These are phyloP conservation scores for Oryzias celebensis DNA, from an alignment of 2,113 vertebrate genomes.

Conservation along the genomic window DNA sequence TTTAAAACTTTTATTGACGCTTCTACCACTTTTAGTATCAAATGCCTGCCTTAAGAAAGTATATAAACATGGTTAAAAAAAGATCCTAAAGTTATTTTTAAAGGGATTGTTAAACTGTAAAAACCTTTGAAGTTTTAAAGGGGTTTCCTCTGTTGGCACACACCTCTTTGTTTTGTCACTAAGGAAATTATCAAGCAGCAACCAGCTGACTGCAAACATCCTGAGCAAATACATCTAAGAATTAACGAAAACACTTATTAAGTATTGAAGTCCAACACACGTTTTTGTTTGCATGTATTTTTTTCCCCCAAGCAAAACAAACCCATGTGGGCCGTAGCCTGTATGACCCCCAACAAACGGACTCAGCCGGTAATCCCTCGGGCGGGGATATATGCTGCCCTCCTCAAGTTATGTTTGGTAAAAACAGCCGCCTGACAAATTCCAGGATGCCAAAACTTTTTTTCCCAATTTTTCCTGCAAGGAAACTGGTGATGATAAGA, in stretches of 20 bases:
- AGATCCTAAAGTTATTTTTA: neutral
- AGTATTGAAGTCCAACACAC: no score
- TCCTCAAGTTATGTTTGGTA: neutral
- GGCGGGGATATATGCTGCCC: constrained; percentile 17
- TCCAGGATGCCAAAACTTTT: no score
- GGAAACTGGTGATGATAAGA: no score
- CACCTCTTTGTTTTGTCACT: constrained; percentile 34
- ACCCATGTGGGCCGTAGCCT: no score
- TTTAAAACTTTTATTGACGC: no score
- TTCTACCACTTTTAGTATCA: no score
- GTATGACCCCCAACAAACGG: neutral
- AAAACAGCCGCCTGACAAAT: no score
- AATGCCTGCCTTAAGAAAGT: neutral
- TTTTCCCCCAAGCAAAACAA: no score
- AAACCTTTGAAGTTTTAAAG: constrained; percentile 58
- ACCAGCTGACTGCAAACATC: constrained; percentile 30
- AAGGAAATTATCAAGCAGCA: constrained; percentile 31
- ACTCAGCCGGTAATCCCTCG: constrained; percentile 18
- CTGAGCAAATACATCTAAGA: neutral
- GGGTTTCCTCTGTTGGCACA: constrained; percentile 39
- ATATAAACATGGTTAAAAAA: neutral
- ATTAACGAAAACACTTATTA: no score
- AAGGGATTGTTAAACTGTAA: constrained; percentile 30
- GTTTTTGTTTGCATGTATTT: no score
- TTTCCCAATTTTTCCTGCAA: no score